Percentiles rank a stretch among this genome's conserved stretches.
These are phyloP conservation scores for Atlantisia rogersi DNA, from an alignment of 2,113 vertebrate genomes.

Conservation along the genomic window DNA sequence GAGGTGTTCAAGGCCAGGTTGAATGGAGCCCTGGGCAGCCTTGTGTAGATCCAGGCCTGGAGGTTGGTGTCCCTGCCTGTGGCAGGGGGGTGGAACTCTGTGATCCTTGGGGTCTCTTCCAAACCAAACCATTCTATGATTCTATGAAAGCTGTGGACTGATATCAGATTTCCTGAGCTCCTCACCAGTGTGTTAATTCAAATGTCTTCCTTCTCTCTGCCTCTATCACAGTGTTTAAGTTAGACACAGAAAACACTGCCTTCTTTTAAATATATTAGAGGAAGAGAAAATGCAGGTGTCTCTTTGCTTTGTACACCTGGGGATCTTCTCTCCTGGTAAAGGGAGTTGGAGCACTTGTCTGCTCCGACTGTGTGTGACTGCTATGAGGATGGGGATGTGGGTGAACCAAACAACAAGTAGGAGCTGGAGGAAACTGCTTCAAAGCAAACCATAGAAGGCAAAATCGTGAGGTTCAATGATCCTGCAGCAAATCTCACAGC, in stretches of 20 bases:
- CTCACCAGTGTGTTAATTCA: not conserved
- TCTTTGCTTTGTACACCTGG: rapidly evolving
- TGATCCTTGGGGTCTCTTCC: too few relatives aligned
- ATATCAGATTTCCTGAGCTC: not conserved
- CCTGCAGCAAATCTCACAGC: not conserved
- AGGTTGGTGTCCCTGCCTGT: too few relatives aligned
- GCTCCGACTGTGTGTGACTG: too few relatives aligned
- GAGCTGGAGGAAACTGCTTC: not conserved
- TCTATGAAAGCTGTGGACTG: too few relatives aligned
- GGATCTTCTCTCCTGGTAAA: rapidly evolving
- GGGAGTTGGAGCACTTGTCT: not conserved
- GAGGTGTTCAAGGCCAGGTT: too few relatives aligned
- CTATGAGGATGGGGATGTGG: not conserved
- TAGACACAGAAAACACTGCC: not conserved
- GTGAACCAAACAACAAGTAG: not conserved
- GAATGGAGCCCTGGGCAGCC: too few relatives aligned
- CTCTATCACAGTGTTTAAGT: not conserved
- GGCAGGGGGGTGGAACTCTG: too few relatives aligned
- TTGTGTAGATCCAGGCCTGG: too few relatives aligned
- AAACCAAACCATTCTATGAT: too few relatives aligned
- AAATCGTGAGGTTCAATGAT: not conserved
- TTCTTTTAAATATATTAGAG: too few relatives aligned
- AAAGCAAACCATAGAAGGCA: not conserved
- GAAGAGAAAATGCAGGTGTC: not conserved
- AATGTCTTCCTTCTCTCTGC: not conserved